phyloP scores from a whole-genome alignment of 2,888 invertebrate species.

The Limnephilus auricula region DNA sequence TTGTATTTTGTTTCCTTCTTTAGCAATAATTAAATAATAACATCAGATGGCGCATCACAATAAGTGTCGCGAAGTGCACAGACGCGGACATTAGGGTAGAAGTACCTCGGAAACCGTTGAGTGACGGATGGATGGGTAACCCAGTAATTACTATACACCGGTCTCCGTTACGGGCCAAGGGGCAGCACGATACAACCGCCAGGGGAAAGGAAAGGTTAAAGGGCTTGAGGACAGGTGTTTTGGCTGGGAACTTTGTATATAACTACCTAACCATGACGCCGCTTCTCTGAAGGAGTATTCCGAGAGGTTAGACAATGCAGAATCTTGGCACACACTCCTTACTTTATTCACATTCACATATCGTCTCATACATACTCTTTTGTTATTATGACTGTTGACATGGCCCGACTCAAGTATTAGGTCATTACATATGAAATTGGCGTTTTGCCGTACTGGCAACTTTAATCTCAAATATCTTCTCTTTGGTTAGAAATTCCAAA shows the following conservation, averaged over 20 bases:
- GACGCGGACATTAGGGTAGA: not conserved
- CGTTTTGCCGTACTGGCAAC: no score
- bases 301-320: no score
- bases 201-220: not conserved
- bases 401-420: no score
- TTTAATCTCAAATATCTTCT: no score
- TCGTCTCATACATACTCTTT: no score
- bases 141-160: not conserved
- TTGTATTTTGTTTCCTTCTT: no score
- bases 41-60: not conserved
- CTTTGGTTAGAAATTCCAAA: no score
- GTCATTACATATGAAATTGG: no score
- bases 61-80: not conserved
- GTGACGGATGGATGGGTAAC: slow-evolving; percentile 11
- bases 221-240: not conserved
- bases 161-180: not conserved
- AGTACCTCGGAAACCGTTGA: slow-evolving; percentile 19
- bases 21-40: not conserved
- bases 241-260: not conserved
- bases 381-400: no score
- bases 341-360: no score
- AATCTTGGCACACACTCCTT: no score
- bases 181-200: not conserved
- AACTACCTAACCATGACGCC: not conserved
- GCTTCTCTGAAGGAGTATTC: no score